phyloP scores from a whole-genome alignment of 2,797 vertebrate genomes.

The Scleropages formosus region DNA sequence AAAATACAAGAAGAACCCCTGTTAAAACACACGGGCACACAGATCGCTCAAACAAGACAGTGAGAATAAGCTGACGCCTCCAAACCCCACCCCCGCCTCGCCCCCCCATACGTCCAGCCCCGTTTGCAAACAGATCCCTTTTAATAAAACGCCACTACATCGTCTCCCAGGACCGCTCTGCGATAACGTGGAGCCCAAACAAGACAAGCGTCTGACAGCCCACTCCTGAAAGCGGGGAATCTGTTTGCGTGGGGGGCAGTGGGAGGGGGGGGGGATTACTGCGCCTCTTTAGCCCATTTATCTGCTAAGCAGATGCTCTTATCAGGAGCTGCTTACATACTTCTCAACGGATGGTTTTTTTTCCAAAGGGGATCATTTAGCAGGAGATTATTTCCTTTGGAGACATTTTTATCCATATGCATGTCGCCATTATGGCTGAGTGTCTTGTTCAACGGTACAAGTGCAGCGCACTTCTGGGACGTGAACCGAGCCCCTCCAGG shows the following conservation, averaged over 20 bases:
- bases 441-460: too few relatives aligned
- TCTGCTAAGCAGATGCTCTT: not conserved
- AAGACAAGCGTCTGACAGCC: slow-evolving; percentile 2
- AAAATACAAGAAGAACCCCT: not conserved
- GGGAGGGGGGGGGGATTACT: too few relatives aligned
- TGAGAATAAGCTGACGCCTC: not conserved
- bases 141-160: not conserved
- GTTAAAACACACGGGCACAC: slow-evolving; percentile 19
- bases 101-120: not conserved
- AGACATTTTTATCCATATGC: too few relatives aligned
- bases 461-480: too few relatives aligned
- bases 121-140: not conserved
- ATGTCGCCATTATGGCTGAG: too few relatives aligned
- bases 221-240: not conserved
- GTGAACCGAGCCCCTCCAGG: too few relatives aligned
- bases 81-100: too few relatives aligned
- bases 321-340: not conserved
- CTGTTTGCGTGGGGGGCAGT: not conserved
- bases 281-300: not conserved
- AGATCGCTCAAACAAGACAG: not conserved
- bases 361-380: too few relatives aligned
- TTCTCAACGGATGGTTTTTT: too few relatives aligned
- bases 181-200: slow-evolving; percentile 1
- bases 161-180: not conserved
- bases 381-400: too few relatives aligned